Evolutionary conservation across 2,797 vertebrate genomes (phyloP).

Genomic region (Lacerta agilis): DNA sequence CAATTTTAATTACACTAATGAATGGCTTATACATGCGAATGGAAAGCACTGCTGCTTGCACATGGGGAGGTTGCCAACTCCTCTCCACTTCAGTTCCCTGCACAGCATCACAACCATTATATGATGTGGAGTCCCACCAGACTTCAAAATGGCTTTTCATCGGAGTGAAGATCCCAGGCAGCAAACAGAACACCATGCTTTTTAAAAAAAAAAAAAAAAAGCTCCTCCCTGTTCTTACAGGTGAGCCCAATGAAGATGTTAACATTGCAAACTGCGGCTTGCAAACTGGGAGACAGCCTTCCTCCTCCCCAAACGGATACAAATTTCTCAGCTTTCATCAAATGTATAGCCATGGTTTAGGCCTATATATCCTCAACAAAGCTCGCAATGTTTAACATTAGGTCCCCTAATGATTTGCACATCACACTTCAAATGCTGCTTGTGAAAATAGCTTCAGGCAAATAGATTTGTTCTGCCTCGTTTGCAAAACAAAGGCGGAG

Average conservation of each 20-base stretch:
- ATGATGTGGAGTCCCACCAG: too few relatives aligned
- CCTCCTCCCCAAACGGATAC: neutral
- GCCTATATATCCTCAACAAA: neutral
- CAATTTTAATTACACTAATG: neutral
- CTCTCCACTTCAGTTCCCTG: too few relatives aligned
- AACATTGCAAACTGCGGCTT: neutral
- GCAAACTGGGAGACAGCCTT: neutral
- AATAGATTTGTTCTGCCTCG: neutral
- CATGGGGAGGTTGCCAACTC: too few relatives aligned
- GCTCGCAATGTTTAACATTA: neutral
- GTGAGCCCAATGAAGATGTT: neutral
- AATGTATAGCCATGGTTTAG: neutral
- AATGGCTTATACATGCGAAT: neutral
- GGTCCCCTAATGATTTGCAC: neutral
- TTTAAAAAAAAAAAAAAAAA: too few relatives aligned
- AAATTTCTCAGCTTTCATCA: neutral
- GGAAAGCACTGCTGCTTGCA: neutral
- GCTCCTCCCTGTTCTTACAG: neutral
- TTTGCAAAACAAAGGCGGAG: slow-evolving; percentile 22
- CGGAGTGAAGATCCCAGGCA: too few relatives aligned
- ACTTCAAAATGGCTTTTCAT: neutral
- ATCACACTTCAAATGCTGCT: neutral
- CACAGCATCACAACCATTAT: neutral
- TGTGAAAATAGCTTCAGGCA: neutral
- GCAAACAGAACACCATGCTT: neutral